Base-by-base conservation (phyloP, 2,888 invertebrate genomes). In the Brachylomia viminalis region DNA sequence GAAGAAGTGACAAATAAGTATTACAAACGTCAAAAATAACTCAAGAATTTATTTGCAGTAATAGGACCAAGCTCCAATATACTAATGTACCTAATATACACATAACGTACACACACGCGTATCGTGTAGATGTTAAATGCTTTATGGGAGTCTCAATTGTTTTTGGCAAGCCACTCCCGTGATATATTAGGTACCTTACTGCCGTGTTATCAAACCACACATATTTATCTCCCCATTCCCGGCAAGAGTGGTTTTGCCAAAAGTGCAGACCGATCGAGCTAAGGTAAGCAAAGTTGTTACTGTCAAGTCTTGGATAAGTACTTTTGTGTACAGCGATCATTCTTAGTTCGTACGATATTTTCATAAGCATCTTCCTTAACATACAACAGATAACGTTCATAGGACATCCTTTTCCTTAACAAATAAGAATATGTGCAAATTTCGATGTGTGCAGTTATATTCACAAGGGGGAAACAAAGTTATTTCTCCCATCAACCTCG, bases 81-180 rank as follows among this genome's bases (percentile, higher is more conserved):
- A 42, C 42, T 10, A 42, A 42, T 42, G 10, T 42, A 8, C 8
- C 10, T 6, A 38, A 38, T 33, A 33, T 5, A 33, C 38, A 30
- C 5, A 66, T 8, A 2, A 47, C 33, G 20, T 27, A 38, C 3
- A 20, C 5, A 47, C n/a, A 54, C 13, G 30, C 20, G 15, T 30
- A 20, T 10, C 10, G 20, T 33, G 13, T 23, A 33, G 2, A 33
- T 59, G 11, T 23, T 20, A 42, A 23, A 42, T 52, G 30, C 17
- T 61, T 27, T 67, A 56, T 33, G 56, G 1, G 49, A 52, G 30
- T 67, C 56, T 42, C 54, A 42, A 71, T 79, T 78, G 61, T 66
- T 79, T 77, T 79, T 79, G 71, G 78, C 77, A 77, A 56, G 20
- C 45, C 1, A 27, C 20, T 2, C 0, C 23, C 13, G 15, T 58